Evolutionary conservation across 1,140 invertebrate genomes (phyloP).

Genomic region (Drosophila nigrodunni): DNA sequence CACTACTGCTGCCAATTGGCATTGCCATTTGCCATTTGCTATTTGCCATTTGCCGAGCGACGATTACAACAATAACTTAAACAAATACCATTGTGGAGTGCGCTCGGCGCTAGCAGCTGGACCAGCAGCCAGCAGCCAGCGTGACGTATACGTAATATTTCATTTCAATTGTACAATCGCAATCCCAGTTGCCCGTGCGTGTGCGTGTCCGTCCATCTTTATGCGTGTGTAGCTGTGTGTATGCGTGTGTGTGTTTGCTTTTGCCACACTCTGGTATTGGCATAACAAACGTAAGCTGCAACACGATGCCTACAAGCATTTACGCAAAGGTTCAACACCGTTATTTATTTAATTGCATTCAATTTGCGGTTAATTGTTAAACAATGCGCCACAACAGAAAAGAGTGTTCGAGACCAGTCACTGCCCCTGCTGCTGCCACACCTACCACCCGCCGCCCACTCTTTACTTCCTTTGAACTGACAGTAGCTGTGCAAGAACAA

Average conservation of each 20-base stretch:
- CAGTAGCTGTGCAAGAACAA: background rate
- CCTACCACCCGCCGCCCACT: background rate
- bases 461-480: conserved; percentile 36
- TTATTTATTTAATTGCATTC: conserved; percentile 83
- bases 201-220: background rate
- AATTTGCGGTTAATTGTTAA: conserved; percentile 83
- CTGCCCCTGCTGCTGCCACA: conserved; percentile 12
- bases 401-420: conserved; percentile 23
- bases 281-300: conserved; percentile 45
- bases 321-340: conserved; percentile 79
- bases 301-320: conserved; percentile 68
- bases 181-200: conserved; percentile 6
- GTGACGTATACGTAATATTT: conserved; percentile 80
- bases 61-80: conserved; percentile 73
- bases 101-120: conserved; percentile 34
- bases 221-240: no score
- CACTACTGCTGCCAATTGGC: conserved; percentile 8
- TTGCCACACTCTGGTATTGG: conserved; percentile 34
- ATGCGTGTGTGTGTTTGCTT: conserved; percentile 37
- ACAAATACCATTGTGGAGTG: conserved; percentile 53
- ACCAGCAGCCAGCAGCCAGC: conserved; percentile 50
- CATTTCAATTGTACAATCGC: conserved; percentile 65
- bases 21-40: conserved; percentile 23
- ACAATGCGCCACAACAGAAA: conserved; percentile 59
- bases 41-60: conserved; percentile 35